Percentiles rank a stretch among this genome's conserved stretches.
Evolutionary conservation across 2,113 vertebrate genomes (phyloP).

Genomic region (Hymenochirus boettgeri): DNA sequence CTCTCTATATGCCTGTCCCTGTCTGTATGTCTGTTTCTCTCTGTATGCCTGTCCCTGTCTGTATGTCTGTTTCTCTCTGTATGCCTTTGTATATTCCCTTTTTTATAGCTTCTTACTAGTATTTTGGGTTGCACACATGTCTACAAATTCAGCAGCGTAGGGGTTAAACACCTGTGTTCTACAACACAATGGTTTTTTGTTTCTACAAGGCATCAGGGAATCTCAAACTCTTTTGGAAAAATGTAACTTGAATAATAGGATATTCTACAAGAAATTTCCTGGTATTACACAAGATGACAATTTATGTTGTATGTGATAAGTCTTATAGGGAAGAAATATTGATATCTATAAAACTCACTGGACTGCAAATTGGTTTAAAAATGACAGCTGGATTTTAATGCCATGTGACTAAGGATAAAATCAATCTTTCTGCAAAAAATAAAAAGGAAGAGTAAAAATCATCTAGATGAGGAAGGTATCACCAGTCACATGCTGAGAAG

Average conservation of each 20-base stretch:
- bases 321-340: constrained; percentile 41
- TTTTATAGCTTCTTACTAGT: no score
- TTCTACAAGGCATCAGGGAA: constrained; percentile 12
- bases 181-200: constrained; percentile 4
- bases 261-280: constrained; percentile 40
- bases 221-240: constrained; percentile 2
- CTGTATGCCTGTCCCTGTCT: no score
- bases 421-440: constrained; percentile 28
- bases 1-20: no score
- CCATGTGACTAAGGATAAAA: constrained; percentile 28
- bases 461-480: no score
- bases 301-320: constrained; percentile 42
- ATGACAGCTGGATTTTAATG: constrained; percentile 36
- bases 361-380: constrained; percentile 36
- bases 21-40: no score
- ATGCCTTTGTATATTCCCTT: no score
- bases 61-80: no score
- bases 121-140: no score
- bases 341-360: constrained; percentile 40
- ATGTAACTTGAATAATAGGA: constrained; percentile 37
- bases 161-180: background rate
- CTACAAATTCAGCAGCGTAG: constrained; percentile 50
- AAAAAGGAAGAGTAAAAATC: no score
- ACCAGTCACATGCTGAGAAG: no score
- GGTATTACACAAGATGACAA: constrained; percentile 42